phyloP scores from a whole-genome alignment of 2,888 invertebrate species.

The Phalangium opilio region DNA sequence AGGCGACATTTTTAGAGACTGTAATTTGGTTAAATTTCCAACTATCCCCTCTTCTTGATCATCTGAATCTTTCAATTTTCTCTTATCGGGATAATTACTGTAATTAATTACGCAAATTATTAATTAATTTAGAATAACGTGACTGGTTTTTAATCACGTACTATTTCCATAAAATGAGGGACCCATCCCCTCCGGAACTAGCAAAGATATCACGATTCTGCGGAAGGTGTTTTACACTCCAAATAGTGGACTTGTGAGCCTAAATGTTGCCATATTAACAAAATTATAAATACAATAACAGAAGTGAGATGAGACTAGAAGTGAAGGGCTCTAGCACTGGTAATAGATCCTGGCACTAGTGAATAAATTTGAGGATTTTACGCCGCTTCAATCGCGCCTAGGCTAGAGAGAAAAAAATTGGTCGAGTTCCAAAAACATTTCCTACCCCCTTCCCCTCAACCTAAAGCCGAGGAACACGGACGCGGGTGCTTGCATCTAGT shows the following conservation, averaged over 20 bases:
- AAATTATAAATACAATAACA: no score
- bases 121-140: constrained; percentile 1
- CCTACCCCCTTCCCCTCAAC: no score
- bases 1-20: constrained; percentile 61
- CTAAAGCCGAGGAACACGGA: no score
- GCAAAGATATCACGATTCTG: constrained; percentile 86
- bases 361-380: no score
- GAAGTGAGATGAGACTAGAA: no score
- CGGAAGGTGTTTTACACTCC: constrained; percentile 74
- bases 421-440: no score
- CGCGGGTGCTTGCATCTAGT: no score
- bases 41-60: constrained; percentile 56
- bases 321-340: no score
- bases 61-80: constrained; percentile 51
- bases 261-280: no score
- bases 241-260: constrained; percentile 62
- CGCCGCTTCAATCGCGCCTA: no score
- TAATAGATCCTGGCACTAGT: no score
- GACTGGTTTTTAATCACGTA: constrained; percentile 34
- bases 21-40: constrained; percentile 56
- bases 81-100: constrained; percentile 62
- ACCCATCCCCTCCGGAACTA: constrained; percentile 77
- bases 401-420: no score
- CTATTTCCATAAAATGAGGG: constrained; percentile 92
- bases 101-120: constrained; percentile 21